Percentiles rank a stretch among this genome's conserved stretches.
phyloP scores from a whole-genome alignment of 2,113 vertebrate species.

The Gasterosteus aculeatus region DNA sequence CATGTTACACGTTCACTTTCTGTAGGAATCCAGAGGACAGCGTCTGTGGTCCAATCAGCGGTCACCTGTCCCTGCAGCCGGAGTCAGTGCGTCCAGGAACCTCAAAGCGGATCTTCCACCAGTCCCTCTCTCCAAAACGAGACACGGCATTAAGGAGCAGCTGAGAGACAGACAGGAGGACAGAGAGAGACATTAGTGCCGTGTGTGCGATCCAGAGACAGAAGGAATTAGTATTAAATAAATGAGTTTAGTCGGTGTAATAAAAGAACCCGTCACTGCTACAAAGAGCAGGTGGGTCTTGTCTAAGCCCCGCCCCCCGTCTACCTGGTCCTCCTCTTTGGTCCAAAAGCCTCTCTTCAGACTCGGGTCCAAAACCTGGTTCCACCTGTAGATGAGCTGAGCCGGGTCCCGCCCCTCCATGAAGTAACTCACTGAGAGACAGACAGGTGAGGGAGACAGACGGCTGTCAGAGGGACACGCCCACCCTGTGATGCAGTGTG shows the following conservation, averaged over 20 bases:
- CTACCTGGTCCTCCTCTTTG: conserved; percentile 87
- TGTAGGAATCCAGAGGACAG: not conserved
- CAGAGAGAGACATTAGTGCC: not conserved
- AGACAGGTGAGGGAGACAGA: not conserved
- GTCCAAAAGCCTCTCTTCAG: conserved; percentile 89
- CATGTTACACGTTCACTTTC: conserved; percentile 9
- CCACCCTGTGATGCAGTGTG: not conserved
- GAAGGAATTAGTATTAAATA: too few species aligned
- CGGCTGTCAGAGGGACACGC: not conserved
- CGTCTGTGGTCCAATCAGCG: not conserved
- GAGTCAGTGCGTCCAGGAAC: conserved; percentile 90
- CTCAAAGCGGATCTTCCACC: conserved; percentile 89
- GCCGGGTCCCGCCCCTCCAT: conserved; percentile 90
- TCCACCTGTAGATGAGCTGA: conserved; percentile 93
- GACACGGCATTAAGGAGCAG: conserved; percentile 86
- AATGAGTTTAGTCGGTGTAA: too few species aligned
- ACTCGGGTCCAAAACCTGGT: conserved; percentile 87
- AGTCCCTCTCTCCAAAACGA: conserved; percentile 83
- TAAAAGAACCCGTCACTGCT: too few species aligned
- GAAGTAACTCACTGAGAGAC: conserved; percentile 89
- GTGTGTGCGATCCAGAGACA: too few species aligned
- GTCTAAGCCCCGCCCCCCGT: not conserved
- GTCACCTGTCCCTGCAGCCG: conserved; percentile 90
- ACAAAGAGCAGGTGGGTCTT: not conserved
- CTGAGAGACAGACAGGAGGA: conserved; percentile 67